phyloP scores from a whole-genome alignment of 2,888 invertebrate genomes.

The Watsonalla cultraria region DNA sequence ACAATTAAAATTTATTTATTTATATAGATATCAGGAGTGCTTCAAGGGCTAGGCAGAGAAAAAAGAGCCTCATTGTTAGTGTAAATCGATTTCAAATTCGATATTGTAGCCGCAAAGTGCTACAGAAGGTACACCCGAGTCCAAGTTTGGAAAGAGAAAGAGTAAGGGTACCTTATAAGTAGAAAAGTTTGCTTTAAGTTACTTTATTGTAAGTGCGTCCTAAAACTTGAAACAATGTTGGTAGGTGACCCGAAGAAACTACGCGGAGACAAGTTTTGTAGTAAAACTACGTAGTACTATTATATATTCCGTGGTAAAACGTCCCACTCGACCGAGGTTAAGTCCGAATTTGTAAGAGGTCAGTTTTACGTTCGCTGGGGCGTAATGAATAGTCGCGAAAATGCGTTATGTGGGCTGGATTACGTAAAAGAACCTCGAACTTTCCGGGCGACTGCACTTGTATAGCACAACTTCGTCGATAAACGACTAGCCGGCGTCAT shows the following conservation, averaged over 20 bases:
- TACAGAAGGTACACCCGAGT: no score
- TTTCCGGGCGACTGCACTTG: constrained; percentile 61
- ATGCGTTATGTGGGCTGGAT: constrained; percentile 55
- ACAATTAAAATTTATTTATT: no score
- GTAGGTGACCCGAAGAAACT: not conserved
- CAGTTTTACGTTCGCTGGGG: constrained; percentile 42
- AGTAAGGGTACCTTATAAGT: no score
- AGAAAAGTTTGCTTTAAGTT: no score
- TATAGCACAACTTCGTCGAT: constrained; percentile 61
- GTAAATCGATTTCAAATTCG: no score
- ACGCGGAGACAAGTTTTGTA: constrained; percentile 1
- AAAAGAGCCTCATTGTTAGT: no score
- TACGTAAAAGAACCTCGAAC: constrained; percentile 57
- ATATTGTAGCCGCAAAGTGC: no score
- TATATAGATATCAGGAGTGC: no score
- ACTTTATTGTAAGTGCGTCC: not conserved
- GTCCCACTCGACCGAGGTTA: constrained; percentile 18
- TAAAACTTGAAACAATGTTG: not conserved
- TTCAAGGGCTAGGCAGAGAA: no score
- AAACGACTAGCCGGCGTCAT: constrained; percentile 51
- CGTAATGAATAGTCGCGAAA: constrained; percentile 50
- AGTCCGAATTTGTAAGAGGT: constrained; percentile 30
- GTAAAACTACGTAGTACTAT: not conserved
- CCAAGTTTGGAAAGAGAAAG: no score
- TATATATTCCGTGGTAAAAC: no score